Conservation (phyloP, 2,797 vertebrate species). For the Phaenicophaeus curvirostris region DNA sequence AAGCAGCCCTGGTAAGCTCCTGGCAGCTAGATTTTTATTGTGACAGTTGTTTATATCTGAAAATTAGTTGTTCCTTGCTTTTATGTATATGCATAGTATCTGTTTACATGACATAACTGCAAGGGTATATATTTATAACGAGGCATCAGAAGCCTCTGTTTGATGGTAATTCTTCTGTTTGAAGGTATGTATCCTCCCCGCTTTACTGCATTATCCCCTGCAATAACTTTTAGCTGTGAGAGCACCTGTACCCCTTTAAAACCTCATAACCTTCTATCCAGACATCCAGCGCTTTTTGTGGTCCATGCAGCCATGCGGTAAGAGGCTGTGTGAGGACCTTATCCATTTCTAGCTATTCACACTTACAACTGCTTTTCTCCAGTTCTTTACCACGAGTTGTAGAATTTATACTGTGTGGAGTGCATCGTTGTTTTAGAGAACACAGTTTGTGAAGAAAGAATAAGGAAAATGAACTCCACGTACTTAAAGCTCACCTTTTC, state of each 20-base stretch:
- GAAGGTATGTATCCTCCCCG: background rate
- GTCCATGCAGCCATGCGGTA: background rate
- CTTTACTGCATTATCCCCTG: background rate
- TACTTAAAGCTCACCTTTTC: background rate
- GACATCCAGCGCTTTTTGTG: background rate
- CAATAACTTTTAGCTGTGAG: background rate
- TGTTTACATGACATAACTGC: conserved; percentile 29
- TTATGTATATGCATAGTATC: background rate
- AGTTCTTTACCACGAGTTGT: background rate
- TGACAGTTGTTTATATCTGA: background rate
- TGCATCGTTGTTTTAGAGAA: background rate
- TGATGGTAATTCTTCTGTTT: background rate
- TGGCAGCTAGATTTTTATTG: conserved; percentile 15
- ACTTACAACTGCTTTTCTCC: background rate
- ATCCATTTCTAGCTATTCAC: background rate
- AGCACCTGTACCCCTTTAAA: conserved; percentile 18
- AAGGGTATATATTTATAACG: conserved; percentile 7
- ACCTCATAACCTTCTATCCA: background rate
- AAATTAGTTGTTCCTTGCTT: background rate
- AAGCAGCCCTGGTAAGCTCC: background rate
- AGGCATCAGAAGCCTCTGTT: background rate
- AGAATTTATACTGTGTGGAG: background rate
- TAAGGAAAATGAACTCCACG: background rate
- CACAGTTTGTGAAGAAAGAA: background rate
- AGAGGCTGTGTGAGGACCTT: background rate